phyloP scores from a whole-genome alignment of 1,140 invertebrate genomes.

The Anastatus disparis region DNA sequence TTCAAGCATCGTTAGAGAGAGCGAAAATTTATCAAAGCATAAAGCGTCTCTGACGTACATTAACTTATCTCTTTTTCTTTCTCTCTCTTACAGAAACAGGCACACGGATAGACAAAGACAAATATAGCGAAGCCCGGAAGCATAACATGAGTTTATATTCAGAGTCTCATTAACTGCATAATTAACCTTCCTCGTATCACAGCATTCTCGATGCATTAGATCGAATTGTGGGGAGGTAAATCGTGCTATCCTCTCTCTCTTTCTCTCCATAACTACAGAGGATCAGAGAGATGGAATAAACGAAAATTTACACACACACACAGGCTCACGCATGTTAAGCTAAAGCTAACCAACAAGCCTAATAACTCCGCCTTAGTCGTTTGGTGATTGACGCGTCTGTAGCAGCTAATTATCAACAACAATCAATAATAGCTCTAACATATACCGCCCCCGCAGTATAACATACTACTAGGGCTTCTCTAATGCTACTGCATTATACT shows the following conservation, averaged over 20 bases:
- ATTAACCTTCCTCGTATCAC: slow-evolving; percentile 63
- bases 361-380: slow-evolving; percentile 63
- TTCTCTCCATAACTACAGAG: too few relatives aligned
- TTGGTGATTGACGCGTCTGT: slow-evolving; percentile 63
- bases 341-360: slow-evolving; percentile 61
- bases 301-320: too few relatives aligned
- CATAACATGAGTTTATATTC: slow-evolving; percentile 47
- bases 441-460: not conserved
- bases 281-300: too few relatives aligned
- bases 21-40: too few relatives aligned
- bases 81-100: too few relatives aligned
- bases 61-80: too few relatives aligned
- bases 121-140: slow-evolving; percentile 38
- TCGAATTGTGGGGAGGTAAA: slow-evolving; percentile 65
- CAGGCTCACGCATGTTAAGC: too few relatives aligned
- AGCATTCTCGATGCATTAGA: slow-evolving; percentile 59
- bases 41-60: too few relatives aligned
- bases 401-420: slow-evolving; percentile 66
- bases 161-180: slow-evolving; percentile 63
- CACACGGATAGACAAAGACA: too few relatives aligned
- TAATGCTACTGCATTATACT: not conserved
- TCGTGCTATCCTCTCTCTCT: slow-evolving; percentile 54
- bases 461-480: not conserved
- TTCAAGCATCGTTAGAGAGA: too few relatives aligned
- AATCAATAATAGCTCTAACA: slow-evolving; percentile 60